A percentile compares a stretch with the other conserved stretches of the same genome.
These are phyloP conservation scores for Antheraea mylitta DNA, from an alignment of 1,140 invertebrate species.

Conservation along the genomic window DNA sequence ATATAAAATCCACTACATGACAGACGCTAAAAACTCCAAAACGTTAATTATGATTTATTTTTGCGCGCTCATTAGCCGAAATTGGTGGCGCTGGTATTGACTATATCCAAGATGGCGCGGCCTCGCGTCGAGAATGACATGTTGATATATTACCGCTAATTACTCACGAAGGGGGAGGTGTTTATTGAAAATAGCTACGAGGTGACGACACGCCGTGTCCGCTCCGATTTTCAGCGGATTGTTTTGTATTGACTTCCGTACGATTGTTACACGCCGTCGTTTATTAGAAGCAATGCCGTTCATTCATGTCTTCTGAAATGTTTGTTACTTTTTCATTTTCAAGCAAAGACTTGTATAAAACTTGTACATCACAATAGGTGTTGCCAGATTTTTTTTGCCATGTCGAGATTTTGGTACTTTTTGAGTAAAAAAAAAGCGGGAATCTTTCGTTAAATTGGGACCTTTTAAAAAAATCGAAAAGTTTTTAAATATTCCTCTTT, in stretches of 20 bases:
- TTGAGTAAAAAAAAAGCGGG: too few species aligned
- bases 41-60: neutral
- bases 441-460: too few species aligned
- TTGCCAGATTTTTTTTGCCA: too few species aligned
- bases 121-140: conserved; percentile 45
- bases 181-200: conserved; percentile 73
- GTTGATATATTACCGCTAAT: conserved; percentile 75
- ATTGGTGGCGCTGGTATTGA: conserved; percentile 5
- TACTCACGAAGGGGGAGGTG: conserved; percentile 66
- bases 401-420: too few species aligned
- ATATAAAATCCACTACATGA: too few species aligned
- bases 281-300: neutral
- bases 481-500: too few species aligned
- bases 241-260: conserved; percentile 43
- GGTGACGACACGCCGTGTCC: conserved; percentile 63
- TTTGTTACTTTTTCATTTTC: neutral
- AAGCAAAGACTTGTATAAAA: neutral
- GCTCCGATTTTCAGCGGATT: conserved; percentile 38
- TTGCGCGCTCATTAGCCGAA: conserved; percentile 4
- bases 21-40: too few species aligned
- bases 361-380: too few species aligned
- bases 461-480: too few species aligned
- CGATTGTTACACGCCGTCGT: neutral
- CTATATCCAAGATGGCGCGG: conserved; percentile 49
- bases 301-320: neutral